A percentile compares a stretch with the other conserved stretches of the same genome.
phyloP scores from a whole-genome alignment of 2,113 vertebrate species.

The Asarcornis scutulata region DNA sequence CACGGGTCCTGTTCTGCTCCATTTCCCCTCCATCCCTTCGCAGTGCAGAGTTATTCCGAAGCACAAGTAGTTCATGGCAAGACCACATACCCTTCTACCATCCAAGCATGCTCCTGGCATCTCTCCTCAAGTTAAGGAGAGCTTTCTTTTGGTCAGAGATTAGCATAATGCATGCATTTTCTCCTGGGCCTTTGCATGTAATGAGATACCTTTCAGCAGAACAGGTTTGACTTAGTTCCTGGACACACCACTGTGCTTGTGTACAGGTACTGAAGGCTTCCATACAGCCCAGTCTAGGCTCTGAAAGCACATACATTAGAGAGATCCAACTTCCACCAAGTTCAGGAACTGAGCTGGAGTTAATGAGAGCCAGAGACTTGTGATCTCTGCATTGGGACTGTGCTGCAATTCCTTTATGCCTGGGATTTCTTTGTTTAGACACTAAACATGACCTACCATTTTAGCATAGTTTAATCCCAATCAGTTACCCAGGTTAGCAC shows the following conservation, averaged over 20 bases:
- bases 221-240: neutral
- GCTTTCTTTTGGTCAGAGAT: neutral
- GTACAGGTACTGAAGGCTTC: neutral
- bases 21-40: neutral
- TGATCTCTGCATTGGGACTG: too few species aligned
- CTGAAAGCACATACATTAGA: neutral
- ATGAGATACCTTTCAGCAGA: neutral
- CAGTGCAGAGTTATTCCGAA: neutral
- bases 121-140: neutral
- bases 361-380: neutral
- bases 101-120: fast-evolving
- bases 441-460: neutral
- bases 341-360: neutral
- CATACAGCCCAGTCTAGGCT: too few species aligned
- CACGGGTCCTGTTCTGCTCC: fast-evolving
- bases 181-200: fast-evolving
- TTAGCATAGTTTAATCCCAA: too few species aligned
- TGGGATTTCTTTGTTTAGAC: neutral
- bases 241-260: neutral
- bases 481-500: neutral
- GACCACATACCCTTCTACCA: fast-evolving
- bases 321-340: neutral
- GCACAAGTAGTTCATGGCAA: neutral
- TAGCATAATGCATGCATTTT: fast-evolving
- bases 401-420: neutral